phyloP scores from a whole-genome alignment of 2,113 vertebrate genomes.

The Aptenodytes forsteri region DNA sequence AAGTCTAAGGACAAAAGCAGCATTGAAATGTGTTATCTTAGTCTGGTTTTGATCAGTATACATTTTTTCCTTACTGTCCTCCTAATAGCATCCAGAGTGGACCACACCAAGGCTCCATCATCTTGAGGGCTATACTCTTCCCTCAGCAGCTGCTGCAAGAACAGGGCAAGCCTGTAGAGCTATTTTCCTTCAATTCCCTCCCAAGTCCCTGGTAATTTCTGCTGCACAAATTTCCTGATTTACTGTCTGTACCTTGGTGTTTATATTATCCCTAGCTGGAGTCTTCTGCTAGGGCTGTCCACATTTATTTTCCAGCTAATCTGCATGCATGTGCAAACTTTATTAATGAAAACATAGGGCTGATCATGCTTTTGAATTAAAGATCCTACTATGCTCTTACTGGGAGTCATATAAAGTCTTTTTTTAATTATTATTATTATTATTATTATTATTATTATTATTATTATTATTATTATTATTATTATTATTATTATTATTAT shows the following conservation, averaged over 20 bases:
- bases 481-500: not conserved
- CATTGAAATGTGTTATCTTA: not conserved
- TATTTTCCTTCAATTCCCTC: not conserved
- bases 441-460: not conserved
- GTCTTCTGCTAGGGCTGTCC: not conserved
- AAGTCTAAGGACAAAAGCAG: not conserved
- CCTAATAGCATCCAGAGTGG: not conserved
- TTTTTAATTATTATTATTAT: no score
- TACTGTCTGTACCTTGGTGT: accelerated
- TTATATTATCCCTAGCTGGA: not conserved
- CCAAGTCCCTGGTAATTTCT: not conserved
- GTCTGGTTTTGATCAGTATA: not conserved
- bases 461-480: not conserved
- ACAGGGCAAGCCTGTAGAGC: not conserved
- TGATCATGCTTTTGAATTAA: not conserved
- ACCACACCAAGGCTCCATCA: not conserved
- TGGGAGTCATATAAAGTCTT: not conserved
- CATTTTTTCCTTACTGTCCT: not conserved
- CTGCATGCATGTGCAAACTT: not conserved
- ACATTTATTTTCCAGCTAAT: not conserved
- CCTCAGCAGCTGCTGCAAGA: not conserved
- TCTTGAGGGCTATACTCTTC: not conserved
- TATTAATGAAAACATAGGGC: not conserved
- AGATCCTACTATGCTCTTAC: not conserved
- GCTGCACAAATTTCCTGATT: not conserved